phyloP scores from a whole-genome alignment of 2,797 vertebrate species.

The Coilia nasus region DNA sequence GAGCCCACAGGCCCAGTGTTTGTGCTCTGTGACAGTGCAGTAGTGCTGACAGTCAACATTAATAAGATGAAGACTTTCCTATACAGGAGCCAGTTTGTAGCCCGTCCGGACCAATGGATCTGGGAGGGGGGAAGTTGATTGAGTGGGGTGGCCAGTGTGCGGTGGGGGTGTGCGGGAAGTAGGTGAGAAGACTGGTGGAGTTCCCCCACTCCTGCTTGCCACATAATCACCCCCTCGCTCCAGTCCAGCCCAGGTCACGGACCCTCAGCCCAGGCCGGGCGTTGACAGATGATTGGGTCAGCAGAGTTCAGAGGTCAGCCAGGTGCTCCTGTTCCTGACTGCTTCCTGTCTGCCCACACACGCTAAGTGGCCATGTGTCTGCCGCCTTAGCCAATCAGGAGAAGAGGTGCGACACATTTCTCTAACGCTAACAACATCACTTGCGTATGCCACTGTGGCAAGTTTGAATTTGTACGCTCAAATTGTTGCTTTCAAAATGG shows the following conservation, averaged over 20 bases:
- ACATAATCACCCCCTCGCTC: neutral
- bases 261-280: neutral
- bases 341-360: constrained; percentile 29
- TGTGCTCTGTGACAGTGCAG: neutral
- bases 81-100: neutral
- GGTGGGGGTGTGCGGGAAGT: neutral
- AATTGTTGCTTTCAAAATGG: constrained; percentile 6
- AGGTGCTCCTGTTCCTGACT: constrained; percentile 21
- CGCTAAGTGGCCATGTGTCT: constrained; percentile 23
- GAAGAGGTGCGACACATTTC: neutral
- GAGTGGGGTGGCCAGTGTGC: neutral
- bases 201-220: neutral
- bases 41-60: neutral
- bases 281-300: constrained; percentile 50
- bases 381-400: neutral
- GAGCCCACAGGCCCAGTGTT: neutral
- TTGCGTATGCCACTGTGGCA: neutral
- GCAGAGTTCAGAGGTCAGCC: constrained; percentile 33
- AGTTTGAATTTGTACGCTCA: neutral
- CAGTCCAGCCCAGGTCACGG: constrained; percentile 3
- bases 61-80: neutral
- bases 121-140: neutral
- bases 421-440: neutral
- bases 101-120: neutral
- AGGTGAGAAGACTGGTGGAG: neutral